A percentile compares a stretch with the other conserved stretches of the same genome.
These are phyloP conservation scores for Andrena flavipes DNA, from an alignment of 2,888 invertebrate genomes.

Conservation along the genomic window DNA sequence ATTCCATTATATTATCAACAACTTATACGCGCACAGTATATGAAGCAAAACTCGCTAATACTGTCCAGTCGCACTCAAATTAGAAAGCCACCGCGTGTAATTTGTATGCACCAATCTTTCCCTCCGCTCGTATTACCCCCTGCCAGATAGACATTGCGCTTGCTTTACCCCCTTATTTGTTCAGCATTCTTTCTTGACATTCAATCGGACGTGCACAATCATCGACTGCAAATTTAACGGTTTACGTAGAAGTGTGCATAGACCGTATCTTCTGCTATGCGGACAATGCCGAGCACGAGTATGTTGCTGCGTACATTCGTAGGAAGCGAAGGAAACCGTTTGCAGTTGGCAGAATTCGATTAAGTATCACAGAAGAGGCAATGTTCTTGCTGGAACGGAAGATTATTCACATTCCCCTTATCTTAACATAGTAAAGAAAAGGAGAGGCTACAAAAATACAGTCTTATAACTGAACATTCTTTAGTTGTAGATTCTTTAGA, in stretches of 20 bases:
- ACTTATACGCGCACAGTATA: not conserved
- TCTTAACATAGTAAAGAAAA: too few species aligned
- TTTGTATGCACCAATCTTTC: constrained; percentile 34
- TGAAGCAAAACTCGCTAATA: not conserved
- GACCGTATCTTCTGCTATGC: constrained; percentile 45
- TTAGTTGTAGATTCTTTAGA: too few species aligned
- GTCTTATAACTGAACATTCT: too few species aligned
- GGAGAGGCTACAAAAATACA: too few species aligned
- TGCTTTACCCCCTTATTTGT: constrained; percentile 49
- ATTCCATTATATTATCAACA: not conserved
- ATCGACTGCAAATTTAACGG: constrained; percentile 51
- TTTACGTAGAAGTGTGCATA: constrained; percentile 27
- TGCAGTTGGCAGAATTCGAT: not conserved
- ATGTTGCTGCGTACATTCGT: constrained; percentile 36
- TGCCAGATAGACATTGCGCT: constrained; percentile 27
- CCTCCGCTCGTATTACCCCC: not conserved
- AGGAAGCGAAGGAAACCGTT: constrained; percentile 15
- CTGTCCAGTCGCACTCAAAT: not conserved
- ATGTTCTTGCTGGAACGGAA: not conserved
- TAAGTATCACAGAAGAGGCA: not conserved
- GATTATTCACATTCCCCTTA: not conserved
- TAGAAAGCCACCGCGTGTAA: not conserved
- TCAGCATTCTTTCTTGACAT: constrained; percentile 42
- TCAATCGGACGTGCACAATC: constrained; percentile 34
- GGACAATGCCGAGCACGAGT: constrained; percentile 45